Conservation (phyloP, 1,140 invertebrate genomes). For the Potamilus streckersoni region DNA sequence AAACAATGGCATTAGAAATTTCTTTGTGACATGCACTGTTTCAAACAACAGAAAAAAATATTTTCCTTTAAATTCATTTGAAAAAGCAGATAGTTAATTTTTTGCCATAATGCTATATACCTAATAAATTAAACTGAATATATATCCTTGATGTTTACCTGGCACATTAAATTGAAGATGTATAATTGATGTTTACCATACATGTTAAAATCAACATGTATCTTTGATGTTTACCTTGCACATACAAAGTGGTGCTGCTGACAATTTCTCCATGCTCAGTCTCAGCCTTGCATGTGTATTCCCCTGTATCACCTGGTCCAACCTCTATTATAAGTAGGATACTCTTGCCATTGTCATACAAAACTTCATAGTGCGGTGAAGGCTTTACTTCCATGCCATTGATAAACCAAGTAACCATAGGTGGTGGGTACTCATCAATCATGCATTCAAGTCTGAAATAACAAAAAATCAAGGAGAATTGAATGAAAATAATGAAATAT, state of each 20-base stretch:
- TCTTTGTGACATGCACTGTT: too few species aligned
- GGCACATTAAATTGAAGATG: slow-evolving; percentile 42
- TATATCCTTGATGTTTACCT: slow-evolving; percentile 43
- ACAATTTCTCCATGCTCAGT: slow-evolving; percentile 87
- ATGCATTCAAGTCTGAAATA: slow-evolving; percentile 62
- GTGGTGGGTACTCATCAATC: slow-evolving; percentile 60
- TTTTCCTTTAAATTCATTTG: too few species aligned
- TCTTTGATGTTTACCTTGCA: slow-evolving; percentile 55
- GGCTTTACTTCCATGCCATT: slow-evolving; percentile 66
- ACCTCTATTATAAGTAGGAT: slow-evolving; percentile 78
- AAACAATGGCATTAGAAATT: too few species aligned
- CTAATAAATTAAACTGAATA: neutral
- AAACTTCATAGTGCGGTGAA: slow-evolving; percentile 65
- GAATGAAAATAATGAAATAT: neutral
- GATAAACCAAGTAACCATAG: slow-evolving; percentile 65
- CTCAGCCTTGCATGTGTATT: slow-evolving; percentile 92
- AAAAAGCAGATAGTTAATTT: too few species aligned
- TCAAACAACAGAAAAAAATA: too few species aligned
- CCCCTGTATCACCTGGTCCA: slow-evolving; percentile 93
- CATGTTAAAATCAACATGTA: neutral
- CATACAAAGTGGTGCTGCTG: slow-evolving; percentile 63
- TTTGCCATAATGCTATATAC: too few species aligned
- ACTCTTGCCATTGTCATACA: slow-evolving; percentile 59
- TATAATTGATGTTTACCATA: slow-evolving; percentile 48
- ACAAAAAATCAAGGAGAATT: slow-evolving; percentile 7